phyloP scores from a whole-genome alignment of 2,888 invertebrate genomes.

The Macroteleia sp. region DNA sequence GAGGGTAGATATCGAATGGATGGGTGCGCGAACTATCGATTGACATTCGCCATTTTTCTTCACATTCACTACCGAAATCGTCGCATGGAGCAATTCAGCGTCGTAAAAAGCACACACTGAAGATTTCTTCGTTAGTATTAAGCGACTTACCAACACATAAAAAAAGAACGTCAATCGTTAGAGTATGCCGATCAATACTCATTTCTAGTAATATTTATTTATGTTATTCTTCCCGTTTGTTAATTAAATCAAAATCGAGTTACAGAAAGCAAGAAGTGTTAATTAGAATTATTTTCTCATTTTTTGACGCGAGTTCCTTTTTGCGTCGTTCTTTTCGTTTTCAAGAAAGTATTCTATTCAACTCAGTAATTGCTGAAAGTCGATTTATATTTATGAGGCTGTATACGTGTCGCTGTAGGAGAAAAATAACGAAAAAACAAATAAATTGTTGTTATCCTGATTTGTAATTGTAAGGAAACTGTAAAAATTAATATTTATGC shows the following conservation, averaged over 20 bases:
- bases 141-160: background rate
- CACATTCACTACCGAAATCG: slow-evolving; percentile 48
- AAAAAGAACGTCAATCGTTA: slow-evolving; percentile 13
- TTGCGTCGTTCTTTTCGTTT: slow-evolving; percentile 19
- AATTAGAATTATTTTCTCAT: slow-evolving; percentile 57
- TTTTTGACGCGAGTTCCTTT: slow-evolving; percentile 23
- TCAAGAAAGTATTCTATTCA: slow-evolving; percentile 29
- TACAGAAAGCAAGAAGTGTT: slow-evolving; percentile 33
- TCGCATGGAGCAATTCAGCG: slow-evolving; percentile 32
- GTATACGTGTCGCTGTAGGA: slow-evolving; percentile 23
- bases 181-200: slow-evolving; percentile 10
- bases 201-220: slow-evolving; percentile 28
- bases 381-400: slow-evolving; percentile 82
- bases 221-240: background rate
- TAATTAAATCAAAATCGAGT: slow-evolving; percentile 27
- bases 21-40: slow-evolving; percentile 73
- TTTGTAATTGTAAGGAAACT: slow-evolving; percentile 7
- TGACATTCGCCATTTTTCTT: slow-evolving; percentile 69
- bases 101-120: slow-evolving; percentile 43
- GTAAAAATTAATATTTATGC: too few species aligned
- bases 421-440: slow-evolving; percentile 27
- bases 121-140: slow-evolving; percentile 2
- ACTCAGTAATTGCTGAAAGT: slow-evolving; percentile 76
- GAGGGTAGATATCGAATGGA: slow-evolving; percentile 73
- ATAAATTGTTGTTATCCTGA: slow-evolving; percentile 10